A percentile compares a stretch with the other conserved stretches of the same genome.
These are phyloP conservation scores for Tokudaia tokunoshimensis DNA, from an alignment of 2,797 vertebrate species.

Conservation along the genomic window DNA sequence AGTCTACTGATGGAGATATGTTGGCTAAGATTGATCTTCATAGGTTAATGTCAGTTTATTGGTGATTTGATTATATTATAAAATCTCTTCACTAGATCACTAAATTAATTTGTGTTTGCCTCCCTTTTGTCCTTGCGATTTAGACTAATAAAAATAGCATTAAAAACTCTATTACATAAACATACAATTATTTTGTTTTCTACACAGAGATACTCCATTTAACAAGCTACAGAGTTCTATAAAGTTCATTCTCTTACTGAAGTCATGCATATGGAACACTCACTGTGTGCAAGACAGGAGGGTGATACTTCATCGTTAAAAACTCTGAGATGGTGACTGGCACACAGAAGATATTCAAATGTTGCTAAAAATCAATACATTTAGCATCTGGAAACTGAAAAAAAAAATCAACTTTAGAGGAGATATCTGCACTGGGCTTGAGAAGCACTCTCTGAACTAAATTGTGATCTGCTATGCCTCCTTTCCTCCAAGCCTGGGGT, in stretches of 20 bases:
- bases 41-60: background rate
- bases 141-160: background rate
- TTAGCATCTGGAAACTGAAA: background rate
- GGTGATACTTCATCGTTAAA: background rate
- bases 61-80: background rate
- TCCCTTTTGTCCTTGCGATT: background rate
- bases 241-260: background rate
- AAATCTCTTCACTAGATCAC: background rate
- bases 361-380: constrained; percentile 44
- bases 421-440: background rate
- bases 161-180: background rate
- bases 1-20: background rate
- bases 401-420: background rate
- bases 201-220: constrained; percentile 29
- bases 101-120: background rate
- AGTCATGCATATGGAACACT: background rate
- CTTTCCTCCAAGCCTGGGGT: background rate
- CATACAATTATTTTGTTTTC: constrained; percentile 40
- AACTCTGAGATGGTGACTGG: background rate
- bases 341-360: constrained; percentile 20
- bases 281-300: background rate
- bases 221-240: background rate
- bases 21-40: background rate
- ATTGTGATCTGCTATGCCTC: too few species aligned
- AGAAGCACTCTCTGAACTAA: too few species aligned